Conservation (phyloP, 2,888 invertebrate genomes). For the Hipparchia sbordonii region DNA sequence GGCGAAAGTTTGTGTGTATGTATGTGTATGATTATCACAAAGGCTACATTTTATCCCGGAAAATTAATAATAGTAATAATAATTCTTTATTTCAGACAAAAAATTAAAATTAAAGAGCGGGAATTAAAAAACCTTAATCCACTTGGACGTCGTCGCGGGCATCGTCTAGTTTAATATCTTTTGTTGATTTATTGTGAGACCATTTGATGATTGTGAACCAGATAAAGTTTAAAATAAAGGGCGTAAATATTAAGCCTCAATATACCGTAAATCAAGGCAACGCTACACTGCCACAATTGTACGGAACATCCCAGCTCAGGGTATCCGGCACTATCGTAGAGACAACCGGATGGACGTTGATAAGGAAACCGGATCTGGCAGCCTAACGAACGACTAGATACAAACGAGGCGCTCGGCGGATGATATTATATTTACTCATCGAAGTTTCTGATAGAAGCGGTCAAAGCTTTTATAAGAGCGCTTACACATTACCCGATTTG, state of each 20-base stretch:
- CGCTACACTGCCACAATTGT: slow-evolving; percentile 25
- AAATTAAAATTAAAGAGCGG: no score
- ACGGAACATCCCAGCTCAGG: slow-evolving; percentile 38
- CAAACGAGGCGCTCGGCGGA: slow-evolving; percentile 24
- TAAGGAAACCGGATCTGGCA: slow-evolving; percentile 73
- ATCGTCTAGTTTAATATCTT: no score
- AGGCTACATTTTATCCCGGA: no score
- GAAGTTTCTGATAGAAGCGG: slow-evolving; percentile 11
- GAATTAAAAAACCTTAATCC: no score
- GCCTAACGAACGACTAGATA: slow-evolving; percentile 71
- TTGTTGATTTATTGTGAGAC: no score
- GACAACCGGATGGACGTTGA: slow-evolving; percentile 71
- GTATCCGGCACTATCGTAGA: slow-evolving; percentile 65
- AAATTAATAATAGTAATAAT: no score
- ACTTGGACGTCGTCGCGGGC: no score
- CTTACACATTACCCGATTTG: neutral
- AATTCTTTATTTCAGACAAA: no score
- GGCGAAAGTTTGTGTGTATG: no score
- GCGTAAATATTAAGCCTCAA: neutral
- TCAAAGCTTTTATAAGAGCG: neutral
- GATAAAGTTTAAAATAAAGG: neutral
- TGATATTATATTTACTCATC: slow-evolving; percentile 12
- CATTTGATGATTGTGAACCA: no score
- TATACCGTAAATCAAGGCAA: slow-evolving; percentile 25
- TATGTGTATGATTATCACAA: no score